Evolutionary conservation across 2,797 vertebrate genomes (phyloP).

Genomic region (Tamandua tetradactyla): DNA sequence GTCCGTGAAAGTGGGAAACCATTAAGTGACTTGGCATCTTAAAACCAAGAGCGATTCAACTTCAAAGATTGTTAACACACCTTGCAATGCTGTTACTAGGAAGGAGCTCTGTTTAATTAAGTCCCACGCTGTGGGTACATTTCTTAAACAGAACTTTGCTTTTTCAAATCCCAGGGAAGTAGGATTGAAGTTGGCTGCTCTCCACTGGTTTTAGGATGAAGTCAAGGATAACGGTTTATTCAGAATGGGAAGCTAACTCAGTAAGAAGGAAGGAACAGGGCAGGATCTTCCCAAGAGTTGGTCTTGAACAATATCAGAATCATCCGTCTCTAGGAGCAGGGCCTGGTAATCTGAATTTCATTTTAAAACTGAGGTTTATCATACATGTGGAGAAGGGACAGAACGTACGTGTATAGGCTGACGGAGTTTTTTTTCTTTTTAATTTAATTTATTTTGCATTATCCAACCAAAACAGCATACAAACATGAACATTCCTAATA

Average conservation of each 20-base stretch:
- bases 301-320: no score
- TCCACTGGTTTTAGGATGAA: neutral
- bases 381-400: neutral
- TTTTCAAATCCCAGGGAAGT: constrained; percentile 9
- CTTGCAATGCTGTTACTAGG: fast-evolving
- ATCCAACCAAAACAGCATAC: no score
- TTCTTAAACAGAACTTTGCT: neutral
- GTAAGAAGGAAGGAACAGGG: neutral
- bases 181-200: neutral
- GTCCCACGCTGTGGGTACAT: fast-evolving
- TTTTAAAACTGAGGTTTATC: neutral
- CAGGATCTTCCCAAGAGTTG: neutral
- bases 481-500: no score
- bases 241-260: neutral
- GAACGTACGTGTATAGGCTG: no score
- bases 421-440: no score
- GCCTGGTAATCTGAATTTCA: neutral
- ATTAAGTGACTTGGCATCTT: neutral
- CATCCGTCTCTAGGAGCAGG: neutral
- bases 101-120: neutral
- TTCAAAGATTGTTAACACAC: neutral
- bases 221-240: neutral
- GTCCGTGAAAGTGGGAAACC: neutral
- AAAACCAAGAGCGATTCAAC: neutral
- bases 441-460: no score